Evolutionary conservation across 2,888 invertebrate genomes (phyloP), one percentile per base, ranked within the genome.

Genomic region (Drosophila greeni): DNA sequence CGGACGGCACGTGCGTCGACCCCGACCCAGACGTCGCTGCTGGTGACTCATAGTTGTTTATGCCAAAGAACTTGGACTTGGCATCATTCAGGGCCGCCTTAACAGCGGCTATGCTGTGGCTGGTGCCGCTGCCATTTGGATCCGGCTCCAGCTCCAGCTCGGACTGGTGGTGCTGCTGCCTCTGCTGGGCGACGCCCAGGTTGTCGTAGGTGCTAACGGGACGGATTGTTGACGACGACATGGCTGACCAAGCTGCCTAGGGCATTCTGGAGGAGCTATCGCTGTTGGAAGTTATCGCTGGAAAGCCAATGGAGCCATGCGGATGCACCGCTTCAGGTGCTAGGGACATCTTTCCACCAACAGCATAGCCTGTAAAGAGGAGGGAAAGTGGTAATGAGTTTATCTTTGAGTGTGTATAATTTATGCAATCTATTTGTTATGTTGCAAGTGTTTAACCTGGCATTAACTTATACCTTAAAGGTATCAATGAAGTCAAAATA

Each of bases 191-290:
- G 36, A 61, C 69, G 70, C 72, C 85, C 55, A 89, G 75, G 84
- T 89, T 89, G 73, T 89, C 89, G 72, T 89, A 89, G 73, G 87
- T 86, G 81, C 88, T 88, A 64, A 86, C 73, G 61, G 88, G 88
- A 72, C 89, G 86, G 55, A 84, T 83, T 61, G 74, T 77, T 65
- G 78, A 66, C 16, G 40, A 23, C 67, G 53, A 42, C 86, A 88
- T 85, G 62, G 61, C 71, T 37, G 6, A 3, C 48, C 14, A 4
- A 14, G 52, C 36, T 57, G 52, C 75, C 53, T 55, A 67, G 40
- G 23, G 8, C 56, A 56, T 56, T 31, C 23, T 37, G 18, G 5
- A 18, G 33, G 4, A 23, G 48, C 48, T n/a, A n/a, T n/a, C n/a
- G n/a, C n/a, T n/a, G n/a, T n/a, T n/a, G n/a, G n/a, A 33, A 23